Conservation (phyloP, 2,797 vertebrate genomes). For the Capromys pilorides region DNA sequence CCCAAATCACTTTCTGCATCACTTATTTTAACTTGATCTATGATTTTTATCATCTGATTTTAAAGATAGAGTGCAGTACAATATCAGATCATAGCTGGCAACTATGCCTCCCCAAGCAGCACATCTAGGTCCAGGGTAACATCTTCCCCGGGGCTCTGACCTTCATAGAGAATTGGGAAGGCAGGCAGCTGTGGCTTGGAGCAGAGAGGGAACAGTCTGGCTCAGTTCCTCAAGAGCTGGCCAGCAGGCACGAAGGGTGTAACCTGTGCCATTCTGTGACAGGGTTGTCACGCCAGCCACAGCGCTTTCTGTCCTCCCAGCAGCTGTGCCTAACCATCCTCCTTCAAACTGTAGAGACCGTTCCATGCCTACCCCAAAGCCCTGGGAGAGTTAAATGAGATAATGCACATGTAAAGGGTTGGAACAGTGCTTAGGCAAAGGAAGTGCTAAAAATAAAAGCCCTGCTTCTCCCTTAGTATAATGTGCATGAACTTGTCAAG, state of each 20-base stretch:
- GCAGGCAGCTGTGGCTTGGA: background rate
- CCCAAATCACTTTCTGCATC: background rate
- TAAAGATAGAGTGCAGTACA: background rate
- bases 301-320: background rate
- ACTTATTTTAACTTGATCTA: background rate
- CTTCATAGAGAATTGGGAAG: fast-evolving
- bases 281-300: background rate
- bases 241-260: background rate
- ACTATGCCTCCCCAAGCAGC: background rate
- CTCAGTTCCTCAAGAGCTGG: background rate
- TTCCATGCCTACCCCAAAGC: background rate
- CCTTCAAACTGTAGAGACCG: background rate
- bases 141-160: background rate
- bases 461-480: background rate
- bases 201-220: background rate
- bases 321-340: background rate
- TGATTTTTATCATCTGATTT: background rate
- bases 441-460: background rate
- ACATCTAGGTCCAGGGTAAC: no score
- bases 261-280: background rate
- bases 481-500: background rate
- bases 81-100: no score
- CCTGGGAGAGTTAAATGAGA: background rate
- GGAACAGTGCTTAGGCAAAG: background rate
- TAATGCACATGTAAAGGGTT: background rate